These are phyloP conservation scores for Pangasius djambal DNA, from an alignment of 2,797 vertebrate genomes.

Conservation along the genomic window DNA sequence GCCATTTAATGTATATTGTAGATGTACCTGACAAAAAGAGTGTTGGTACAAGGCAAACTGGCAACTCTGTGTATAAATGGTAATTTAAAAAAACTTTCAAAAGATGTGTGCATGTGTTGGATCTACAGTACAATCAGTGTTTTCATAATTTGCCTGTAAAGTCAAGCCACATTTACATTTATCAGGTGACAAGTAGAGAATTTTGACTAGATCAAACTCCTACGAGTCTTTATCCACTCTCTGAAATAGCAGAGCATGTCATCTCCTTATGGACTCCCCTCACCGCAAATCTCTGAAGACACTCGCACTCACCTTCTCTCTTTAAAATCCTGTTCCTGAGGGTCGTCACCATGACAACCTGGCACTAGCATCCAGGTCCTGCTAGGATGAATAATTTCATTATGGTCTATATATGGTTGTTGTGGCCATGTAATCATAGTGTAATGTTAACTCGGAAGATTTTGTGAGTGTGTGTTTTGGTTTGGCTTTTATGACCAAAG, in stretches of 20 bases:
- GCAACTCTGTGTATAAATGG: not conserved
- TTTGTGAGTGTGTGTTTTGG: not conserved
- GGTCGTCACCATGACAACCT: slow-evolving; percentile 39
- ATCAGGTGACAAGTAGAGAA: not conserved
- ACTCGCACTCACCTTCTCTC: not conserved
- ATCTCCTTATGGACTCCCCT: not conserved
- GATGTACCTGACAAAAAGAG: not conserved
- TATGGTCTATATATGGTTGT: not conserved
- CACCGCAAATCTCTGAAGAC: slow-evolving; percentile 11
- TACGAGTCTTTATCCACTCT: not conserved
- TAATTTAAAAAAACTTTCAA: not conserved
- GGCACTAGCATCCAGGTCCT: slow-evolving; percentile 2
- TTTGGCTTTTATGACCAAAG: not conserved
- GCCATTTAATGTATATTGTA: not conserved
- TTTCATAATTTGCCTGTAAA: not conserved
- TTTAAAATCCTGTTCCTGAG: slow-evolving; percentile 25
- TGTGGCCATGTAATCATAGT: not conserved
- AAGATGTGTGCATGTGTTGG: not conserved
- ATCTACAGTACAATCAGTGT: not conserved
- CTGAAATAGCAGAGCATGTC: not conserved
- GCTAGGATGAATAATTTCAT: slow-evolving; percentile 11
- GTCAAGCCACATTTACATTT: not conserved
- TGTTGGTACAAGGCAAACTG: not conserved
- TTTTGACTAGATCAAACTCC: slow-evolving; percentile 3
- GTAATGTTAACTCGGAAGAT: not conserved